These are phyloP conservation scores for Chrysomela aeneicollis DNA, from an alignment of 2,888 invertebrate species.

Conservation along the genomic window DNA sequence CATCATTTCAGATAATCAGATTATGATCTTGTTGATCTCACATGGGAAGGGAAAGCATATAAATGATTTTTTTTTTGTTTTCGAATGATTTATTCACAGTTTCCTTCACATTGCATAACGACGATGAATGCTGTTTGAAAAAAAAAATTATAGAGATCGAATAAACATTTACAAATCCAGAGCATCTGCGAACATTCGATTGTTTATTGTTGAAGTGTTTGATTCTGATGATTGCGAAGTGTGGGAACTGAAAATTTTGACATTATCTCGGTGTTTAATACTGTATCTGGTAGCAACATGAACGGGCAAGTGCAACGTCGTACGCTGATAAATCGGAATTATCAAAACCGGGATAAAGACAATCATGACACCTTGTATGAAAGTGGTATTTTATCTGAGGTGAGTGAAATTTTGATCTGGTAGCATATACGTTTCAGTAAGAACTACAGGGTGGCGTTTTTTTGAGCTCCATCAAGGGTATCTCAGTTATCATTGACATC, in stretches of 20 bases:
- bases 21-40: no score
- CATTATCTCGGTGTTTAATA: neutral
- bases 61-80: neutral
- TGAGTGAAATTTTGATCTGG: no score
- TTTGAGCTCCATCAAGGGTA: no score
- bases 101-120: no score
- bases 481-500: no score
- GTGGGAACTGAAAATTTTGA: slow-evolving; percentile 24
- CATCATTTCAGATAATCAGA: no score
- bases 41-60: neutral
- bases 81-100: no score
- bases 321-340: slow-evolving; percentile 37
- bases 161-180: neutral
- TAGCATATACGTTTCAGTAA: no score
- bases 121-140: no score
- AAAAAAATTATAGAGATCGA: neutral
- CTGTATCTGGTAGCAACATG: neutral
- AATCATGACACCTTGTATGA: slow-evolving; percentile 38
- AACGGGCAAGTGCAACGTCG: slow-evolving; percentile 21
- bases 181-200: slow-evolving; percentile 23
- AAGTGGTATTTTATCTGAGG: slow-evolving; percentile 24
- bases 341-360: slow-evolving; percentile 39
- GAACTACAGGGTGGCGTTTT: no score
- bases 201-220: slow-evolving; percentile 32
- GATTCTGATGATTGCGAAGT: slow-evolving; percentile 18